phyloP scores from a whole-genome alignment of 2,888 invertebrate species.

The Ornithoptera priamus region DNA sequence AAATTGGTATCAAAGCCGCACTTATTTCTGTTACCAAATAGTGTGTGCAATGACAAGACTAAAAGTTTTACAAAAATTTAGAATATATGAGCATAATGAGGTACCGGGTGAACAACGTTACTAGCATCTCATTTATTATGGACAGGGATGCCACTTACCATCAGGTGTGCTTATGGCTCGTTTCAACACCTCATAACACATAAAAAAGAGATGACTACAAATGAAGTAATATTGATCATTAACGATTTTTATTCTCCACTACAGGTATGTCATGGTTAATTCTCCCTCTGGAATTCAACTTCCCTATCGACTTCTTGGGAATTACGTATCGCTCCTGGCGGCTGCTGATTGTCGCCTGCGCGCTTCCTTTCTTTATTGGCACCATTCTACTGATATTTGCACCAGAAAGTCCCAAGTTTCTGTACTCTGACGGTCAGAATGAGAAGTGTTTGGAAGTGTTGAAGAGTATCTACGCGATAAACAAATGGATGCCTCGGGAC shows the following conservation, averaged over 20 bases:
- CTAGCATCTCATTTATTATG: too few species aligned
- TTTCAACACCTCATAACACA: too few species aligned
- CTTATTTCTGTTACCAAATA: too few species aligned
- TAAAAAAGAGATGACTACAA: too few species aligned
- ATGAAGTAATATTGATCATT: too few species aligned
- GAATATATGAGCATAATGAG: too few species aligned
- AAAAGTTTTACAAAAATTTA: too few species aligned
- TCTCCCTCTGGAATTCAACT: slow-evolving; percentile 79
- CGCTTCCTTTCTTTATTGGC: slow-evolving; percentile 82
- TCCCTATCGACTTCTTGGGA: slow-evolving; percentile 67
- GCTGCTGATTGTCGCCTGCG: slow-evolving; percentile 83
- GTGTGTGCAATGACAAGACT: too few species aligned
- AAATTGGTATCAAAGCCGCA: too few species aligned
- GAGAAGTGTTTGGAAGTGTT: slow-evolving; percentile 78
- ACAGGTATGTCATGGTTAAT: slow-evolving; percentile 85
- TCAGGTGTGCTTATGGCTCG: too few species aligned
- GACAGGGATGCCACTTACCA: too few species aligned
- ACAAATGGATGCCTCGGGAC: slow-evolving; percentile 51
- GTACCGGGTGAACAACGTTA: too few species aligned
- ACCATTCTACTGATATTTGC: slow-evolving; percentile 79
- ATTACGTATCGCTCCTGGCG: slow-evolving; percentile 87
- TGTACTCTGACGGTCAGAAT: slow-evolving; percentile 81
- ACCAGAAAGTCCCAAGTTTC: slow-evolving; percentile 91
- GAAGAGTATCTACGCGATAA: slow-evolving; percentile 60
- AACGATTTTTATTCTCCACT: slow-evolving; percentile 21